Base-by-base conservation (phyloP, 1,140 invertebrate genomes). In the Drosophila gunungcola region DNA sequence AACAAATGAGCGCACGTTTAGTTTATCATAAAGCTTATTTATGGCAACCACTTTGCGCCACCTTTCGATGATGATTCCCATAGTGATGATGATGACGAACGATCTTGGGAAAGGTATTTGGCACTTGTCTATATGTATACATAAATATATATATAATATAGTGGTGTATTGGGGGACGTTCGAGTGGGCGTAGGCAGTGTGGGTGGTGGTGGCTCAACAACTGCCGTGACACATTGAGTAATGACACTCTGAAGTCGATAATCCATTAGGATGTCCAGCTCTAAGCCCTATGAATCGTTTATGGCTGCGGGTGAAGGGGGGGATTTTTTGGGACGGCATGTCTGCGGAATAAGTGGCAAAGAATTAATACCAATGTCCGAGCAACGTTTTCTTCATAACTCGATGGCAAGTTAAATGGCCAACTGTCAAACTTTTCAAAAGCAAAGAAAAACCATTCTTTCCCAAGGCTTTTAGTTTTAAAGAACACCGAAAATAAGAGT, bases 181-280 rank as follows among this genome's bases (percentile, higher is more conserved):
- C 16, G 16, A 21, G 16, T 21, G 16, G 25, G 13, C 3, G 39
- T 2, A 13, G 32, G 11, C 10, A 13, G 34, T 10, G 54, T 38
- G 16, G 21, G 11, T 3, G 4, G 29, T 11, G 21, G 11, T 4
- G 10, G 29, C 9, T 53, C 52, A 53, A 32, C 68, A 51, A 73
- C 39, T 57, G 70, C 60, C 55, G 56, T 78, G 81, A 85, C 81
- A 85, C 63, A 86, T 85, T 86, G 81, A 86, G 74, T 85, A 85
- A 85, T 85, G 81, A 77, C 64, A 45, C 42, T 62, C 79, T 65
- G 56, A 36, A 78, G 78, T 73, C 83, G 68, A 81, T 81, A 85
- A 78, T 81, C 84, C 42, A 78, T 67, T 55, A 43, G 38, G 43
- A 65, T 51, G 61, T 42, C 70, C 60, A 43, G n/a, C 69, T 34